Conservation (phyloP, 2,113 vertebrate genomes). For the Passer montanus region DNA sequence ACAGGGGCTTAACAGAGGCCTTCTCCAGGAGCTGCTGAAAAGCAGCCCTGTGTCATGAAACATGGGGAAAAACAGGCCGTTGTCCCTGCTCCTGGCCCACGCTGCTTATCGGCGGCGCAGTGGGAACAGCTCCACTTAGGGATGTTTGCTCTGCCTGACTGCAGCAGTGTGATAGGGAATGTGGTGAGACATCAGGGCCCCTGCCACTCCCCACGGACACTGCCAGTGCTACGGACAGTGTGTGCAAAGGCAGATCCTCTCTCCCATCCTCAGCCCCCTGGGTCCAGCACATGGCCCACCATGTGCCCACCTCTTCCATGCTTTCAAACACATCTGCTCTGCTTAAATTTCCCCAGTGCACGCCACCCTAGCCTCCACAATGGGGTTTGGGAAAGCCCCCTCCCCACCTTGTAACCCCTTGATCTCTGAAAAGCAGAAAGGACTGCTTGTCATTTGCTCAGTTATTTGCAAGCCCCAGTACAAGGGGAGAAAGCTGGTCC, state of each 20-base stretch:
- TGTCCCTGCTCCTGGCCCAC: neutral
- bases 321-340: neutral
- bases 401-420: neutral
- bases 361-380: neutral
- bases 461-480: neutral
- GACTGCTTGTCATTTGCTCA: neutral
- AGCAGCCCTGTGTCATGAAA: neutral
- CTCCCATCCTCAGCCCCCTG: neutral
- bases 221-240: fast-evolving
- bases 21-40: neutral
- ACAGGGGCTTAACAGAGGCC: neutral
- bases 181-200: neutral
- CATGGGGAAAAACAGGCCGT: neutral
- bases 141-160: slow-evolving; percentile 53
- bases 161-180: neutral
- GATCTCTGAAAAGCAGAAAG: neutral
- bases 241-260: fast-evolving
- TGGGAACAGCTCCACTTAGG: neutral
- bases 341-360: neutral
- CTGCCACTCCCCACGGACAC: neutral
- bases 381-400: fast-evolving
- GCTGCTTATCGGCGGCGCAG: neutral
- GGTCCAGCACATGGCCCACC: neutral
- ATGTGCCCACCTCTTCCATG: neutral
- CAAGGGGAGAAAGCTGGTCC: neutral